Evolutionary conservation across 2,888 invertebrate species (phyloP), one percentile per base, ranked within the genome.

Genomic region (Aplocera efformata): DNA sequence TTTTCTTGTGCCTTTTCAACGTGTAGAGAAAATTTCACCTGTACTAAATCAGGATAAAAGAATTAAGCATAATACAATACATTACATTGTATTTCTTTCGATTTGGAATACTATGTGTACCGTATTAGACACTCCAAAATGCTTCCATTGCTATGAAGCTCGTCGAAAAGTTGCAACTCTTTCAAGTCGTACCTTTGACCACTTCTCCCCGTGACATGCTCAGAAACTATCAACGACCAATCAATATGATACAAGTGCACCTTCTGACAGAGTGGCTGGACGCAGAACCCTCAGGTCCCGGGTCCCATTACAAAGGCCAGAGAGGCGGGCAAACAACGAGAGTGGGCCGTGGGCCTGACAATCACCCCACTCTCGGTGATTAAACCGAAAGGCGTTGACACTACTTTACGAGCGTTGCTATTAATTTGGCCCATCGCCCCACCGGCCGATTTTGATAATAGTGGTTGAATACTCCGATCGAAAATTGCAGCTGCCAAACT

Each of bases 361-460:
- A 81, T 79, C 78, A 75, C 73, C 72, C 74, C 78, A 84, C 85
- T 86, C 81, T 77, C 79, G 67, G 81, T 88, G 84, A 88, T 88
- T 86, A 88, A 88, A 84, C 68, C 70, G 73, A 72, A 73, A 84
- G 81, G 70, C 76, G 78, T 79, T 80, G 83, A 84, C 84, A 83
- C 79, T 79, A 79, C 80, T 84, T 83, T 79, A 80, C 76, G 79
- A 79, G 68, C 73, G 67, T 66, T 63, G 67, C 62, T 67, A 74
- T 80, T 74, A 72, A 80, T 78, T 79, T 78, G 60, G 59, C 48
- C 60, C 63, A 66, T 69, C 67, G 62, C 61, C 64, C 53, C 45
- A 10, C n/a, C 29, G 36, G 32, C 32, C 32, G 23, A 37, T 40
- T 40, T 25, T 40, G 21, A 28, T 25, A 13, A 28, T 36, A 31